These are phyloP conservation scores for Sparus aurata DNA, from an alignment of 2,797 vertebrate genomes.

Conservation along the genomic window DNA sequence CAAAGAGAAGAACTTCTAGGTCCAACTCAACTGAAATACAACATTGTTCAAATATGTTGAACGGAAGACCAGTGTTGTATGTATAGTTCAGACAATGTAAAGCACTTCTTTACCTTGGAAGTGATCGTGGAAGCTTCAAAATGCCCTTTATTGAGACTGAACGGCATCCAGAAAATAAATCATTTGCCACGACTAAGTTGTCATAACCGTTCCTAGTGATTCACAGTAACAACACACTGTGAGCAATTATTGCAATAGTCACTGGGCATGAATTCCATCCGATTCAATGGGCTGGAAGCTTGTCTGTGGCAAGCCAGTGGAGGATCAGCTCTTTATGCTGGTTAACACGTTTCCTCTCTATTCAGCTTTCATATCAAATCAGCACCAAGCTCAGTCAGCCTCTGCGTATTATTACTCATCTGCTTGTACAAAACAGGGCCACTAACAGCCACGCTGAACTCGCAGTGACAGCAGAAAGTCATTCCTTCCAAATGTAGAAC, in stretches of 20 bases:
- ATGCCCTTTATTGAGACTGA: constrained; percentile 6
- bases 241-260: constrained; percentile 61
- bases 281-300: constrained; percentile 68
- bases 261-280: constrained; percentile 50
- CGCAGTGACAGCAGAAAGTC: constrained; percentile 33
- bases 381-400: constrained; percentile 59
- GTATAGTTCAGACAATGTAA: background rate
- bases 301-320: constrained; percentile 54
- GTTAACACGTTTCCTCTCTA: constrained; percentile 56
- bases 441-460: constrained; percentile 26
- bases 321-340: constrained; percentile 61
- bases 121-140: constrained; percentile 9
- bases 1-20: background rate
- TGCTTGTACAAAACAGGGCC: constrained; percentile 47
- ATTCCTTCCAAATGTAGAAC: constrained; percentile 25
- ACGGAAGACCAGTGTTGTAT: constrained; percentile 58
- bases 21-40: constrained; percentile 9
- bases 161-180: background rate
- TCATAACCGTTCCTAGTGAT: constrained; percentile 35
- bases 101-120: background rate
- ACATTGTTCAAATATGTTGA: constrained; percentile 8
- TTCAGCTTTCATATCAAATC: constrained; percentile 71
- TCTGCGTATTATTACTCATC: constrained; percentile 60
- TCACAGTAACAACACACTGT: constrained; percentile 36
- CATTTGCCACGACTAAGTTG: constrained; percentile 23